Base-by-base conservation (phyloP, 2,888 invertebrate genomes). In the Mesoligia furuncula region DNA sequence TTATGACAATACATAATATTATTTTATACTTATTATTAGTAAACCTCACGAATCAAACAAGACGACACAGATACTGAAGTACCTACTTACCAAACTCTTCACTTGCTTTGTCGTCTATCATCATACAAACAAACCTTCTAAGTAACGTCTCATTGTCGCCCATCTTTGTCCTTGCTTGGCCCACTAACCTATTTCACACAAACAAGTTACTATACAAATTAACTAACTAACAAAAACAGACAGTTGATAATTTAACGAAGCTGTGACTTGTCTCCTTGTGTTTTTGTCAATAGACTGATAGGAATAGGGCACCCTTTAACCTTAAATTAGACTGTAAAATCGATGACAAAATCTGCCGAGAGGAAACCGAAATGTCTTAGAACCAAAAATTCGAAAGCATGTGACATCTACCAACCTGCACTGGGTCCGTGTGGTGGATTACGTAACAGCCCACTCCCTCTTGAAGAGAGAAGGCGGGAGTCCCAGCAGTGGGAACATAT, bases 121-220 rank as follows among this genome's bases (percentile, higher is more conserved):
- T 61, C 31, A 48, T 31, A 69, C 54, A 80, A 79, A 69, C 65
- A 80, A 65, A 69, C 73, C 59, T 36, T 71, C 71, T 68, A 54
- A 36, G 57, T 59, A 59, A 61, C 79, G 54, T 31, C 42, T 64
- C 68, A 69, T 79, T 83, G 67, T 81, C 65, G 66, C 36, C 4
- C 36, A 36, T 67, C 59, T 17, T 69, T 64, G 54, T 81, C 68
- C 80, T 65, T 57, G 27, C 71, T 20, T 68, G 76, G 7, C 59
- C 83, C 77, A 82, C 68, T 84, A 83, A 84, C 83, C 79, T 62
- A 86, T 73, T 78, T 86, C 61, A 57, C 54, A 64, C 71, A 81
- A 83, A 85, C 68, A 75, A 69, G 31, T 66, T 59, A 71, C 64
- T 76, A 62, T 74, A 76, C 72, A 45, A 45, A 45, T 45, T 45